Conservation (phyloP, 2,113 vertebrate species). For the Leucopsar rothschildi region DNA sequence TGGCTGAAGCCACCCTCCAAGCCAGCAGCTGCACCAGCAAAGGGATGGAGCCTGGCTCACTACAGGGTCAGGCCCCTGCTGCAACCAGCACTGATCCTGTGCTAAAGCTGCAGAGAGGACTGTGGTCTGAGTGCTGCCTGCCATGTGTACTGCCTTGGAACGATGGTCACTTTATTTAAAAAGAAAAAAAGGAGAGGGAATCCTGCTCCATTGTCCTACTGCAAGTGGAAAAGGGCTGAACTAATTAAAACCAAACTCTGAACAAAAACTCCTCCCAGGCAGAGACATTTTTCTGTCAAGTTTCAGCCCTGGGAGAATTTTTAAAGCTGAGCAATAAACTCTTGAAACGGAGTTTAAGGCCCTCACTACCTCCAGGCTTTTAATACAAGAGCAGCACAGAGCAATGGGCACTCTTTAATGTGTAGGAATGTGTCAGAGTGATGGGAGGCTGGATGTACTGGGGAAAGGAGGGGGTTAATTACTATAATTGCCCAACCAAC, state of each 20-base stretch:
- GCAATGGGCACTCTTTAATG: background rate
- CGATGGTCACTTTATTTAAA: background rate
- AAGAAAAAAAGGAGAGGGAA: background rate
- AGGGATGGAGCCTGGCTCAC: background rate
- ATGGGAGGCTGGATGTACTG: background rate
- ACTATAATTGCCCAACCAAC: background rate
- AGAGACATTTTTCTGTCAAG: slow-evolving; percentile 33
- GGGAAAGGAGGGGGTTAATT: slow-evolving; percentile 28
- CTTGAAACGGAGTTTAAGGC: slow-evolving; percentile 19
- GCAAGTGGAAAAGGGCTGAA: slow-evolving; percentile 16
- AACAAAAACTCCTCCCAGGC: slow-evolving; percentile 47
- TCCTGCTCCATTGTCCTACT: slow-evolving; percentile 42
- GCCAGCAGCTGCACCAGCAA: background rate
- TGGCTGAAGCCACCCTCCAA: background rate
- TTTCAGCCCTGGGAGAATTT: slow-evolving; percentile 60
- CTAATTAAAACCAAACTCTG: slow-evolving; percentile 63
- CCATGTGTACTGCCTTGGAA: background rate
- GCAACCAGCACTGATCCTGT: background rate
- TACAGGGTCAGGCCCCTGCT: background rate
- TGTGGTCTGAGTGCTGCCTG: background rate
- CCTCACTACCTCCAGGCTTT: background rate
- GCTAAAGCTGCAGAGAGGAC: background rate
- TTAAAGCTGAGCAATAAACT: slow-evolving; percentile 59
- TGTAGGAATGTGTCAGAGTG: background rate
- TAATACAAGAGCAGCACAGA: background rate